Evolutionary conservation across 92 coral and sea anemone genomes (phyloP), one percentile per base, ranked within the genome.

Genomic region (Isaurus tuberculatus): DNA sequence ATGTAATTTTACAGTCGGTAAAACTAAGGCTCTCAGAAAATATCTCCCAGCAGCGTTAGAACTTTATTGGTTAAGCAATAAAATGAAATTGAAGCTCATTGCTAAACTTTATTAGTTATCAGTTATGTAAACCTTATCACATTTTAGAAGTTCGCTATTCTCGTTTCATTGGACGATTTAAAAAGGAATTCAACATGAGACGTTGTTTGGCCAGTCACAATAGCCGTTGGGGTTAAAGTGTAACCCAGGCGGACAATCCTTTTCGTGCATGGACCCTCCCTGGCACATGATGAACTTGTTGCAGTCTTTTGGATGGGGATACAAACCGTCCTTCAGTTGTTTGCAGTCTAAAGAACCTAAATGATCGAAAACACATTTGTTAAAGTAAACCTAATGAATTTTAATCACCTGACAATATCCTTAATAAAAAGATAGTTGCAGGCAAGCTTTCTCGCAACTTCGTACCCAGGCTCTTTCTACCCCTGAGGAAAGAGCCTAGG

Each of bases 191-290:
- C 73, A 88, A 70, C 97, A 93, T n/a, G 23, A 34, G 31, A 91
- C 92, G 42, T 86, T 83, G 28, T 17, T 60, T 5, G 94, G 97
- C 97, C 97, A 91, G 58, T 93, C 92, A 65, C 97, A 93, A 23
- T 55, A 79, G 44, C 72, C 83, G 8, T 58, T 72, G 16, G 83
- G 86, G 85, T 93, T 88, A 53, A 72, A 93, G 8, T 61, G 28
- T 46, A 93, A 55, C 4, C 94, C 92, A 5, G 86, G 69, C 4
- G 97, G 92, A 48, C 97, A 93, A 43, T 36, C 63, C 20, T 66
- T 53, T 9, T 27, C 40, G 82, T 72, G 71, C 19, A 42, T 66
- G n/a, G 25, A 51, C 11, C 86, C 84, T 8, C 79, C 79, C 19
- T 88, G 81, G 43, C 94, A 93, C 57, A 51, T 57, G 73, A 91